Conservation (phyloP, 1,140 invertebrate genomes). For the Acromyrmex heyeri region DNA sequence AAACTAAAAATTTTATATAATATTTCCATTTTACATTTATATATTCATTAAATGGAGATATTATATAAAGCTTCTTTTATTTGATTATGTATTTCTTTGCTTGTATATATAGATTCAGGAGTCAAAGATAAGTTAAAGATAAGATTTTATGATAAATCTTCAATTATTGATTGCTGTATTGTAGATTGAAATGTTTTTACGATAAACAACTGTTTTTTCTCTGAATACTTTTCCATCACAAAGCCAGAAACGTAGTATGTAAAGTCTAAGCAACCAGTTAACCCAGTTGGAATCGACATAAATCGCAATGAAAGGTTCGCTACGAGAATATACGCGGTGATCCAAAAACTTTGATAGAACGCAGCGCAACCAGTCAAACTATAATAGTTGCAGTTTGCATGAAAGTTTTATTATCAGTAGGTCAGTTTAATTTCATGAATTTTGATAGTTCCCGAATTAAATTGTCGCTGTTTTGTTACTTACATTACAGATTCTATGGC, state of each 20-base stretch:
- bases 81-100: neutral
- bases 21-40: too few species aligned
- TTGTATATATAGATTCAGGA: neutral
- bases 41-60: neutral
- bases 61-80: neutral
- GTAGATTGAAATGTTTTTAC: neutral
- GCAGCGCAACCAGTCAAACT: neutral
- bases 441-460: neutral
- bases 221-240: neutral
- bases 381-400: neutral
- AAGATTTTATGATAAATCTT: neutral
- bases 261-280: conserved; percentile 2
- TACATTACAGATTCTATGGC: too few species aligned
- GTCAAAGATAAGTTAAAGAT: neutral
- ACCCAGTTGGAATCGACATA: conserved; percentile 46
- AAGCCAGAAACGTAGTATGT: neutral
- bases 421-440: neutral
- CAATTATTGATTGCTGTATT: neutral
- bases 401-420: conserved; percentile 17
- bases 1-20: neutral
- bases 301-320: conserved; percentile 35
- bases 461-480: neutral
- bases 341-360: conserved; percentile 11
- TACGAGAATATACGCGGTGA: neutral
- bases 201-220: neutral